These are phyloP conservation scores for Diplolepis rosae DNA, from an alignment of 2,888 invertebrate genomes.

Conservation along the genomic window DNA sequence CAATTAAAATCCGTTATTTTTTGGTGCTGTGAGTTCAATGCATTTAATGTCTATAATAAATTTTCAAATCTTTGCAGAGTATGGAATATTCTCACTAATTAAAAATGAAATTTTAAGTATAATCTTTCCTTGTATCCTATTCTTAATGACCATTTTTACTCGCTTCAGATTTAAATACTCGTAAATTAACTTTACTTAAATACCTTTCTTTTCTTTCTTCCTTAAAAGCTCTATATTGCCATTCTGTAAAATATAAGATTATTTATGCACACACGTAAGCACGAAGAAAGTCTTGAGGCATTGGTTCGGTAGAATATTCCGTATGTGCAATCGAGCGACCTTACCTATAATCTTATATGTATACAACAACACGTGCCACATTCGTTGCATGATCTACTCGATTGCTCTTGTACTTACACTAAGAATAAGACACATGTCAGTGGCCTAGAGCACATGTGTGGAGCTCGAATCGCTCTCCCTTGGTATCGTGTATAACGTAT, in stretches of 20 bases:
- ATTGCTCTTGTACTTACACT: conserved; percentile 27
- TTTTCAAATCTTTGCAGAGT: neutral
- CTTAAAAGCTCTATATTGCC: neutral
- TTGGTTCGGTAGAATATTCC: conserved; percentile 4
- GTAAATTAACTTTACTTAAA: too few species aligned
- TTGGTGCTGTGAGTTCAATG: neutral
- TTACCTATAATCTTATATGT: conserved; percentile 45
- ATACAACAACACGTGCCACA: conserved; percentile 44
- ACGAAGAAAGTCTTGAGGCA: conserved; percentile 8
- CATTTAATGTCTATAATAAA: neutral
- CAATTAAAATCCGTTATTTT: neutral
- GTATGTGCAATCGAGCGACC: conserved; percentile 39
- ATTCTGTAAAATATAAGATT: conserved; percentile 16
- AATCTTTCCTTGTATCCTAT: neutral
- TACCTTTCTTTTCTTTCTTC: too few species aligned
- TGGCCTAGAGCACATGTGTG: neutral
- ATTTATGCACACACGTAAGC: conserved; percentile 18
- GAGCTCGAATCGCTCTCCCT: conserved; percentile 27
- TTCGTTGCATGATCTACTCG: conserved; percentile 33
- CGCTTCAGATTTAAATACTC: too few species aligned
- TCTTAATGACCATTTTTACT: neutral
- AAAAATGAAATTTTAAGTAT: neutral
- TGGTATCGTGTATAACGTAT: too few species aligned
- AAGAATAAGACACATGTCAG: conserved; percentile 6
- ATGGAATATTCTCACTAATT: neutral